Base-by-base conservation (phyloP, 35 echinoderm and acorn worm species). In the Patiria miniata region DNA sequence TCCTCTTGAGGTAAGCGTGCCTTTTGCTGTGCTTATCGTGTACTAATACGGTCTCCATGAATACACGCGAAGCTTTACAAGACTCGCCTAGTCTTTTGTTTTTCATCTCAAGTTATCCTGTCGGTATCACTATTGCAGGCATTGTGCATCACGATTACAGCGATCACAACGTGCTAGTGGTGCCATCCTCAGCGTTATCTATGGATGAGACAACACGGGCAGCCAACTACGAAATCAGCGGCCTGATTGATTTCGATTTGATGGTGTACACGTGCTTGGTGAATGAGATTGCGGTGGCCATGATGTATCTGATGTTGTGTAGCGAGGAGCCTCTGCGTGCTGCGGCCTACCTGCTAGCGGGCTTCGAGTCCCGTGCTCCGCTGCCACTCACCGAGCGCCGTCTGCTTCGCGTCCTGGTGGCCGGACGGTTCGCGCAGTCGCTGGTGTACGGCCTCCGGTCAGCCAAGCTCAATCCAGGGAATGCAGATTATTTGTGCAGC, bases 251-350 rank as follows among this genome's bases (percentile, higher is more conserved):
- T 8, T 60, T 60, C 17, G 57, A 60, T 26, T n/a, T 0, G 19
- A 60, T 60, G 57, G 57, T 0, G 1, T 60, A n/a, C 28, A 5
- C 57, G 19, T 60, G 57, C 57, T 26, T 60, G 17, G 57, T 60
- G 17, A n/a, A n/a, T 26, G 57, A 60, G 28, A 60, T 60, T 8
- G 57, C 57, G 7, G 57, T 60, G 3, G 5, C 57, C 57, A 60
- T 60, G 57, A 60, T 21, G 57, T 60, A 60, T 60, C 57, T 60
- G 17, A 60, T 60, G 57, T 60, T 60, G 19, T 60, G 57, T 26
- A 60, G 57, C 16, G 57, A 60, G 19, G 2, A 60, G 28, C 57
- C 57, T 7, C 57, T 60, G 57, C 19, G 28, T n/a, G 57, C 57
- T 7, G 28, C 57, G 19, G 57, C 17, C 57, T n/a, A 60, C 57